Evolutionary conservation across 2,113 vertebrate genomes (phyloP).

Genomic region (Oplegnathus fasciatus): DNA sequence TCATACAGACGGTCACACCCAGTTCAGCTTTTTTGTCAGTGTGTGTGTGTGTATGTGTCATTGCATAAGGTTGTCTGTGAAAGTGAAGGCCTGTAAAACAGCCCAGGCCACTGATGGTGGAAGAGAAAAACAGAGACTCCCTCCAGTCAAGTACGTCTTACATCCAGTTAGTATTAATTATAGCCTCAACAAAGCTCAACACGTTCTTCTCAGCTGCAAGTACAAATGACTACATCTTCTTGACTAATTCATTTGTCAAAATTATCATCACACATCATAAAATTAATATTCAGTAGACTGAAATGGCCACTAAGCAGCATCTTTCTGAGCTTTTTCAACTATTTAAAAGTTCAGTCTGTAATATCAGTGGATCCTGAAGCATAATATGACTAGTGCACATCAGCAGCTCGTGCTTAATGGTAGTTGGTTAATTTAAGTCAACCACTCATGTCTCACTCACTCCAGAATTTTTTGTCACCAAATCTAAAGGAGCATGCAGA

Average conservation of each 20-base stretch:
- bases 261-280: constrained; percentile 19
- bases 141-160: neutral
- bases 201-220: constrained; percentile 31
- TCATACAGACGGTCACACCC: constrained; percentile 38
- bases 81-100: constrained; percentile 19
- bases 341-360: constrained; percentile 12
- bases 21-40: constrained; percentile 7
- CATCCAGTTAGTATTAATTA: neutral
- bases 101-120: constrained; percentile 1
- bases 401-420: too few species aligned
- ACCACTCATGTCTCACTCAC: neutral
- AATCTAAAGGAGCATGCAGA: neutral
- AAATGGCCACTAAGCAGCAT: neutral
- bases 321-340: neutral
- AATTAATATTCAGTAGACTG: constrained; percentile 13
- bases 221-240: constrained; percentile 24
- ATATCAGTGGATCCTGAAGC: neutral
- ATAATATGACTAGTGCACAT: neutral
- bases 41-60: constrained; percentile 11
- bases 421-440: neutral
- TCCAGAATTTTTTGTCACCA: neutral
- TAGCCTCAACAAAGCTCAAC: neutral
- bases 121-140: constrained; percentile 20
- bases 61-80: constrained; percentile 7
- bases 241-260: constrained; percentile 28